These are phyloP conservation scores for Sinhomidia bicolor DNA, from an alignment of 2,888 invertebrate species.

Conservation along the genomic window DNA sequence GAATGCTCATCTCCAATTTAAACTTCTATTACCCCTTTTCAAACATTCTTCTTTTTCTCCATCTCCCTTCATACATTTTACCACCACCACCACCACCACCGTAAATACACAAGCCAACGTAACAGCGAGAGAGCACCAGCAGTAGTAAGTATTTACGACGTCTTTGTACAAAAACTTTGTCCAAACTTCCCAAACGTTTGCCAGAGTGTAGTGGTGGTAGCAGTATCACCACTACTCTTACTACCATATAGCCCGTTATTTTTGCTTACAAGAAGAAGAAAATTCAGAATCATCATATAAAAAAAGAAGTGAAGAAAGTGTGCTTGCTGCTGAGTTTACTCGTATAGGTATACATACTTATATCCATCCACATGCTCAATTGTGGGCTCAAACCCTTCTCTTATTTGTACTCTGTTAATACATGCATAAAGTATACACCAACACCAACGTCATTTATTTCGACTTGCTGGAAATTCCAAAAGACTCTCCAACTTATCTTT, in stretches of 20 bases:
- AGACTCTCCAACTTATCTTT: slow-evolving; percentile 52
- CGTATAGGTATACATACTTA: not conserved
- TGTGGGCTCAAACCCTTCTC: not conserved
- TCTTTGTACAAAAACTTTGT: slow-evolving; percentile 50
- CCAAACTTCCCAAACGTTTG: slow-evolving; percentile 45
- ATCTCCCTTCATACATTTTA: slow-evolving; percentile 25
- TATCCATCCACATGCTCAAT: no score
- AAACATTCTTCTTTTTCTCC: slow-evolving; percentile 51
- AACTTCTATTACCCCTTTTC: slow-evolving; percentile 60
- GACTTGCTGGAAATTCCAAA: slow-evolving; percentile 11
- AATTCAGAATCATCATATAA: not conserved
- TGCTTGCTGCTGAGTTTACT: not conserved
- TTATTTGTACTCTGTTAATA: not conserved
- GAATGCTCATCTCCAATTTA: slow-evolving; percentile 51
- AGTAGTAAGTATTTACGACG: slow-evolving; percentile 38
- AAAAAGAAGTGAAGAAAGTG: no score
- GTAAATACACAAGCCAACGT: not conserved
- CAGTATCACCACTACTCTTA: not conserved
- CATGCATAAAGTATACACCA: not conserved
- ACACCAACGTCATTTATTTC: slow-evolving; percentile 35
- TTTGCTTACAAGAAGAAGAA: not conserved
- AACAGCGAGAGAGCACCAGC: not conserved
- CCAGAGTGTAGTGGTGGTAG: not conserved
- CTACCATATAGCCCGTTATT: slow-evolving; percentile 4
- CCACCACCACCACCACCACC: not conserved